Base-by-base conservation (phyloP, 2,888 invertebrate species). In the Seira musarum region DNA sequence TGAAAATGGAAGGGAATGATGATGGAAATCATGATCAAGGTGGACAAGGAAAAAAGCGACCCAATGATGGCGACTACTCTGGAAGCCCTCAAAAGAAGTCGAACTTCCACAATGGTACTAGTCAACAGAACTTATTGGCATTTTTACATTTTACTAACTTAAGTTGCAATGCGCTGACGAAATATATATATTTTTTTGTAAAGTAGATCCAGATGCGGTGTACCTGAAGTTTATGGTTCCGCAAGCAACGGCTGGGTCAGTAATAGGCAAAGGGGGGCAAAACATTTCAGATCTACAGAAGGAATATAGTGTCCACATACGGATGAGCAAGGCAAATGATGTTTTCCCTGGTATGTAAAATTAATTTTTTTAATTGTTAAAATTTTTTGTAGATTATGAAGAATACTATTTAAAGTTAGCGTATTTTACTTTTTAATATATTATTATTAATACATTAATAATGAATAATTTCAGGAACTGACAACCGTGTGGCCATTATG, bases 201-300 rank as follows among this genome's bases (percentile, higher is more conserved):
- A n/a, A n/a, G n/a, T 71, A 84, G 85, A 86, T 84, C 86, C 86
- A 10, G 86, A 86, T 61, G 84, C 86, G 53, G 85, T 86, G 1
- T 85, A 86, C 72, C 71, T 86, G 65, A 86, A 86, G 71, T 86
- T 86, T 76, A 84, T 86, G 86, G 86, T 86, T 10, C 86, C 86
- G 65, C 86, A 86, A 67, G 85, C 86, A 6, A 85, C 86, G 24
- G 86, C 86, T 8, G 86, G 86, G 10, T 85, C 85, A 17, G 86
- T 86, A 15, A 86, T 86, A 68, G 86, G 86, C n/a, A 86, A 86
- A 64, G 86, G 85, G 25, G 86, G 86, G 53, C 84, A 85, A 73
- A 86, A 86, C 78, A 86, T 86, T 69, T 85, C 85, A 17, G 86
- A 86, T 24, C 76, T 86, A 10, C 86, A 86, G 64, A 86, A 86